These are phyloP conservation scores for Sciurus carolinensis DNA, from an alignment of 2,797 vertebrate species.

Conservation along the genomic window DNA sequence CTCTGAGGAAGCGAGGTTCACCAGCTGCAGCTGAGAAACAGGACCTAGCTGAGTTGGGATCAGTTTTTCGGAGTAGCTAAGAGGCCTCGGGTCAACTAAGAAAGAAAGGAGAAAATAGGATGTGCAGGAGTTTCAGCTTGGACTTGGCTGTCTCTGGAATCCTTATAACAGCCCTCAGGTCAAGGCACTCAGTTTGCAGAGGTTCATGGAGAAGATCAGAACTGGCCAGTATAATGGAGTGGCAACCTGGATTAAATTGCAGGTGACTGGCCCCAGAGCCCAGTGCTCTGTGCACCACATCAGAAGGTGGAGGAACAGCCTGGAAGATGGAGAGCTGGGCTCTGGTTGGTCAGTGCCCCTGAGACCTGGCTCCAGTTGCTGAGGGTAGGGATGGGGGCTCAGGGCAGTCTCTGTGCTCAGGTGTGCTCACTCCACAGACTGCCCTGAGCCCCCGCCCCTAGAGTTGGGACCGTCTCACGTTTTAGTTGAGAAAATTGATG, in stretches of 20 bases:
- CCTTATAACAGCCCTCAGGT: background rate
- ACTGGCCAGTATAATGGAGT: background rate
- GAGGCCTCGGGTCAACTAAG: background rate
- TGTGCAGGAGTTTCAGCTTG: background rate
- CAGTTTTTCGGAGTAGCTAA: background rate
- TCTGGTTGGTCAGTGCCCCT: background rate
- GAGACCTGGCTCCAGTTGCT: background rate
- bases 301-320: background rate
- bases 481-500: too few relatives aligned
- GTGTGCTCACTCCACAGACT: background rate
- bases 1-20: background rate
- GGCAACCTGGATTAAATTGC: background rate
- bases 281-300: background rate
- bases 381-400: background rate
- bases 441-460: background rate
- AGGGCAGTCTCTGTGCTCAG: background rate
- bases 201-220: background rate
- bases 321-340: rapidly evolving
- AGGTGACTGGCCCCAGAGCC: background rate
- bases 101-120: background rate
- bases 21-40: background rate
- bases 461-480: background rate
- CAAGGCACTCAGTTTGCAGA: background rate
- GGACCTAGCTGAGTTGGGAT: background rate
- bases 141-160: too few relatives aligned